These are phyloP conservation scores for Crotophaga sulcirostris DNA, from an alignment of 2,113 vertebrate genomes.

Conservation along the genomic window DNA sequence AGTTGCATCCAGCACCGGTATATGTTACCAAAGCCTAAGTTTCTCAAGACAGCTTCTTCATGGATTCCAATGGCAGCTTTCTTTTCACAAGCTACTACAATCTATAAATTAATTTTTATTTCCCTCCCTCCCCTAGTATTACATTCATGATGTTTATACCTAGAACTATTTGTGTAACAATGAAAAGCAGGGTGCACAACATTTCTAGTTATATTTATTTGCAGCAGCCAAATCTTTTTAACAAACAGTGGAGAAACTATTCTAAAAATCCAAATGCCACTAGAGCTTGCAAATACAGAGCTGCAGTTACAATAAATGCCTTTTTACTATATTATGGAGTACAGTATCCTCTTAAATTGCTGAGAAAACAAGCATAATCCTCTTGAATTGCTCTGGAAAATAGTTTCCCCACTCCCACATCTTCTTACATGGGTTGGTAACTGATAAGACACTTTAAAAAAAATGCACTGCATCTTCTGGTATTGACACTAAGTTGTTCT, in stretches of 20 bases:
- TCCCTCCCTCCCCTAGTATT: background rate
- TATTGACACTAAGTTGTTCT: background rate
- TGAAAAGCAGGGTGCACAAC: background rate
- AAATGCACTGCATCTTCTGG: background rate
- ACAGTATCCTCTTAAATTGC: background rate
- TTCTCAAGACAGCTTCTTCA: background rate
- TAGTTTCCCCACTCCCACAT: background rate
- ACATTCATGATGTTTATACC: background rate
- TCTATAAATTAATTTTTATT: background rate
- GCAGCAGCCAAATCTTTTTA: background rate
- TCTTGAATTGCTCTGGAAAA: too few relatives aligned
- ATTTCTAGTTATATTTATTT: background rate
- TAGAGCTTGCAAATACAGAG: background rate
- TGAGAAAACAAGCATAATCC: background rate
- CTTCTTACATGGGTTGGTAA: background rate
- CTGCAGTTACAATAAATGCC: rapidly evolving
- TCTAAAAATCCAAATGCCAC: background rate
- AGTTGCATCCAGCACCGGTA: background rate
- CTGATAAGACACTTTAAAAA: background rate
- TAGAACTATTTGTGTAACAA: background rate
- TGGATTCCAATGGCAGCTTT: background rate
- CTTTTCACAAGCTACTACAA: background rate
- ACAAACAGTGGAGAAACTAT: background rate
- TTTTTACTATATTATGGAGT: background rate
- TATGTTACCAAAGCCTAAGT: background rate